These are phyloP conservation scores for Myiagra hebetior DNA, from an alignment of 2,113 vertebrate genomes.

Conservation along the genomic window DNA sequence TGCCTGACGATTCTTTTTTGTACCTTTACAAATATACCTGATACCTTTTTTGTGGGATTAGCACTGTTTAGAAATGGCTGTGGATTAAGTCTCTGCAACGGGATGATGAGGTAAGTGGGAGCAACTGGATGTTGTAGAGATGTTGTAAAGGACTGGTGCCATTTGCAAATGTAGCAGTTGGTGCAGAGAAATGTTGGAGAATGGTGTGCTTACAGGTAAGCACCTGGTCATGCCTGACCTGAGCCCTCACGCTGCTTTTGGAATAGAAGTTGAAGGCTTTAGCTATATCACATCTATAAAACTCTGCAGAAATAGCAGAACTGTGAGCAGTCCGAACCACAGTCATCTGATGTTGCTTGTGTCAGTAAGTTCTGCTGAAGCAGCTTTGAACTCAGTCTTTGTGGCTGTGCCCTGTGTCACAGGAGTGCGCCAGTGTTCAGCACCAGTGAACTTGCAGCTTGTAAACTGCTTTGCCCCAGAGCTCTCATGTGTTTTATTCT, in stretches of 20 bases:
- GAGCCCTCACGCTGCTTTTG: background rate
- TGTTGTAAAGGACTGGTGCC: background rate
- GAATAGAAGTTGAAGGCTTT: background rate
- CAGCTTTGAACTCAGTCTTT: background rate
- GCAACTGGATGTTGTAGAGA: background rate
- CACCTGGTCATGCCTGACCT: background rate
- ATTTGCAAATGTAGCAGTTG: background rate
- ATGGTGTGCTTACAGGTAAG: background rate
- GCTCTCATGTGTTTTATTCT: background rate
- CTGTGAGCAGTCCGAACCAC: rapidly evolving
- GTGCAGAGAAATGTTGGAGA: background rate
- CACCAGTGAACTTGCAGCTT: background rate
- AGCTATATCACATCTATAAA: background rate
- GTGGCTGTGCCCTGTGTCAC: background rate
- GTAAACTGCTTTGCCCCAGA: background rate
- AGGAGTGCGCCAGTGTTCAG: background rate
- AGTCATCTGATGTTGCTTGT: background rate
- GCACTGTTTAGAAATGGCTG: background rate
- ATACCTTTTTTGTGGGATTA: background rate
- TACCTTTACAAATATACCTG: too few species aligned
- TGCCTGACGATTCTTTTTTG: background rate
- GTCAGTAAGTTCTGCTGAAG: background rate
- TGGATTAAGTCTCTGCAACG: background rate
- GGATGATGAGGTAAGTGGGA: background rate
- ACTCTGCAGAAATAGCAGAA: background rate